Evolutionary conservation across 2,797 vertebrate species (phyloP), one percentile per base, ranked within the genome.

Genomic region (Stomatorhinus walkeri): DNA sequence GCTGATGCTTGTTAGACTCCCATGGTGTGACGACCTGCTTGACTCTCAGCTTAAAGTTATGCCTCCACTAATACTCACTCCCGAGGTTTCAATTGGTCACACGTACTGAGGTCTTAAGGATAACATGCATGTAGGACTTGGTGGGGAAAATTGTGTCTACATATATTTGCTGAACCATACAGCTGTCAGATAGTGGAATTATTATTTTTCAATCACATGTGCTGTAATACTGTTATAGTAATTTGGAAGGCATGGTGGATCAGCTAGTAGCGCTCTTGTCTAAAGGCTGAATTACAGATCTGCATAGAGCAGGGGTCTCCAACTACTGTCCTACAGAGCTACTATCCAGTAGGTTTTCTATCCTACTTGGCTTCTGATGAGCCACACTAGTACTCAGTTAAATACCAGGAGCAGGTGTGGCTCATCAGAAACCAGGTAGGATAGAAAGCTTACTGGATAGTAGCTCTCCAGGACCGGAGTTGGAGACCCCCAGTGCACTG

Each of bases 1-100:
- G 87, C 91, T 94, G 94, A 95, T 95, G 95, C 95, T 96, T 95
- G 95, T 96, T 96, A 96, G 94, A 51, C 90, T 92, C 93, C 93
- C 93, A 90, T 93, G 22, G 46, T 28, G 43, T 51, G 48, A 28
- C 22, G 43, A 84, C 36, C 81, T 84, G 46, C 46, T 46, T 84
- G 81, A 84, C 81, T 84, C 43, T 84, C 46, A 51, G 81, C 43
- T 48, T 84, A 49, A 51, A 84, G 22, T 24, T 14, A 84, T 51
- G 19, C 81, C 4, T 3, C 46, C 43, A 84, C 46, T 46, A 84
- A 28, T 84, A 28, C 9, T 43, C 46, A 84, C n/a, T 49, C 19
- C n/a, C 8, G 0, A 51, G 81, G 46, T 24, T 84, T 84, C n/a
- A 84, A 84, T 48, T 24, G 46, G 81, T 84, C 81, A 22, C 72